A percentile compares a stretch with the other conserved stretches of the same genome.
Conservation (phyloP, 2,888 invertebrate genomes). For the Eupeodes latifasciatus region DNA sequence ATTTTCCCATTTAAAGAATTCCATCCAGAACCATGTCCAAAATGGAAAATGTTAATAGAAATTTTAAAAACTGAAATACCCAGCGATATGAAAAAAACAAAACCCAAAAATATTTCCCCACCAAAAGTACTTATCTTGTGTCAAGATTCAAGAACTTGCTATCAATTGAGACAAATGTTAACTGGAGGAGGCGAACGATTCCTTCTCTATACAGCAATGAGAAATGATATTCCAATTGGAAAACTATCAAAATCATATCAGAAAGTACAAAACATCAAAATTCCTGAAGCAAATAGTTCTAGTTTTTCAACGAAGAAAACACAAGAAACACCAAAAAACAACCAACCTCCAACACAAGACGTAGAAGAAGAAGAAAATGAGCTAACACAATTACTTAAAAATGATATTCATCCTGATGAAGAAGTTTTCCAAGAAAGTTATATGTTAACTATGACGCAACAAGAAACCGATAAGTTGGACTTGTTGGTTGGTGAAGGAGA, state of each 20-base stretch:
- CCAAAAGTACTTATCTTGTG: constrained; percentile 93
- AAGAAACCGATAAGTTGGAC: constrained; percentile 71
- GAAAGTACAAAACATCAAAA: constrained; percentile 80
- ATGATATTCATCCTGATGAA: constrained; percentile 80
- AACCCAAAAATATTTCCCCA: constrained; percentile 78
- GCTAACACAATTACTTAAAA: constrained; percentile 80
- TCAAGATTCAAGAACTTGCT: constrained; percentile 92
- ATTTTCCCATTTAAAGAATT: constrained; percentile 86
- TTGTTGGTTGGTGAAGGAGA: constrained; percentile 59
- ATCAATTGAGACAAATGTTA: constrained; percentile 90
- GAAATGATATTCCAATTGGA: constrained; percentile 86
- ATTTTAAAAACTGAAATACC: constrained; percentile 93
- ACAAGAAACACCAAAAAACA: constrained; percentile 49
- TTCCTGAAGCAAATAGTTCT: constrained; percentile 34
- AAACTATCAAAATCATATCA: constrained; percentile 86
- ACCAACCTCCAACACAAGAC: constrained; percentile 76
- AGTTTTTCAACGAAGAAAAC: constrained; percentile 80
- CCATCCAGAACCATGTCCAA: constrained; percentile 93
- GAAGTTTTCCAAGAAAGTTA: constrained; percentile 88
- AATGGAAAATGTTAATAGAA: constrained; percentile 94
- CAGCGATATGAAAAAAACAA: constrained; percentile 87
- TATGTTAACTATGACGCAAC: constrained; percentile 89
- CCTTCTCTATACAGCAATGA: constrained; percentile 87
- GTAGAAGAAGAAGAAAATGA: constrained; percentile 77
- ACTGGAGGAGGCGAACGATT: constrained; percentile 88